These are phyloP conservation scores for Melanerpes formicivorus DNA, from an alignment of 2,113 vertebrate species.

Conservation along the genomic window DNA sequence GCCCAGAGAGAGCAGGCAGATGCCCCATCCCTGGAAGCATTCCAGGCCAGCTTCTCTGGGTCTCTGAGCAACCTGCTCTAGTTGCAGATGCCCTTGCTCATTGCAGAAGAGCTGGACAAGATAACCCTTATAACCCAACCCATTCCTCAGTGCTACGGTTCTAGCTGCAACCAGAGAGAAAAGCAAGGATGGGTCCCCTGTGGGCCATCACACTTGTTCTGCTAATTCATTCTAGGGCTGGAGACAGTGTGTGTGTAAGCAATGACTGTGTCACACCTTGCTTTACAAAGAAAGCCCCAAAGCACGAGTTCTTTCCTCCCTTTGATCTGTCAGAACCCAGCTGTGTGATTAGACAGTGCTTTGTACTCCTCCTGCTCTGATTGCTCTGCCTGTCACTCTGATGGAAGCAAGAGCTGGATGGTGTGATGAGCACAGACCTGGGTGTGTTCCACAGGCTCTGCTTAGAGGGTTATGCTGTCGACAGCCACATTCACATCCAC, in stretches of 20 bases:
- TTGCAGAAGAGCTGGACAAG: background rate
- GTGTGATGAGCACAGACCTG: background rate
- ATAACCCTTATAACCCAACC: no score
- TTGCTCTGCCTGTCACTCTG: background rate
- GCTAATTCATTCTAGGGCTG: background rate
- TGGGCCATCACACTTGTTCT: background rate
- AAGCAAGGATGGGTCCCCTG: background rate
- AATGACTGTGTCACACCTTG: background rate
- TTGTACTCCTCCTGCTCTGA: background rate
- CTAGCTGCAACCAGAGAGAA: background rate
- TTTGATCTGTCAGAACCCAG: background rate
- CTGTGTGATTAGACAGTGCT: background rate
- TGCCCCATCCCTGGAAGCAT: no score
- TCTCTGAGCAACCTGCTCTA: background rate
- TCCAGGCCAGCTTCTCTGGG: background rate
- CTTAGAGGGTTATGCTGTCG: background rate
- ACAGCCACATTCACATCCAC: fast-evolving
- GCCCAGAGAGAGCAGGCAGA: no score
- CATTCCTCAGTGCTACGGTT: background rate
- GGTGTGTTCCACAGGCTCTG: background rate
- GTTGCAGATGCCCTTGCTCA: background rate
- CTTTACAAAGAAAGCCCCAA: background rate
- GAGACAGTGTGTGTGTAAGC: background rate
- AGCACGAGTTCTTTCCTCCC: background rate
- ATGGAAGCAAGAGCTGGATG: background rate